Evolutionary conservation across 1,140 invertebrate species (phyloP).

Genomic region (Apolygus lucorum): DNA sequence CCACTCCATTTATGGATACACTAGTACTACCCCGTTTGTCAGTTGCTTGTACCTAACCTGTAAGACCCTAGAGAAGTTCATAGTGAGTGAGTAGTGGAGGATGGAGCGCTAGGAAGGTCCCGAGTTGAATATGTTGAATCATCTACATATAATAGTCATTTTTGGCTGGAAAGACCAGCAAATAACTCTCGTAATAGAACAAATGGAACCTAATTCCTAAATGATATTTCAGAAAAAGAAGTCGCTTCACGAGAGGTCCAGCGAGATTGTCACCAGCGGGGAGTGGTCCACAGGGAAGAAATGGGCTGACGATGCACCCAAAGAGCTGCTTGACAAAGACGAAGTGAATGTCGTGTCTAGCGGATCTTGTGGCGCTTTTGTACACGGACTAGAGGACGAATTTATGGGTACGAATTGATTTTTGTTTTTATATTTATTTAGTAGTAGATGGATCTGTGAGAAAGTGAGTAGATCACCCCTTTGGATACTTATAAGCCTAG

Average conservation of each 20-base stretch:
- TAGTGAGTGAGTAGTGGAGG: too few relatives aligned
- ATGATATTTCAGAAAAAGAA: slow-evolving; percentile 43
- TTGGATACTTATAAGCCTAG: too few relatives aligned
- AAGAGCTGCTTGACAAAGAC: slow-evolving; percentile 65
- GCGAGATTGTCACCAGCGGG: slow-evolving; percentile 67
- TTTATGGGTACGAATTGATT: slow-evolving; percentile 71
- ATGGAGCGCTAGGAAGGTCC: too few relatives aligned
- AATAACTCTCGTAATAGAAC: too few relatives aligned
- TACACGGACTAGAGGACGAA: slow-evolving; percentile 97
- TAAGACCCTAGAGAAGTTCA: too few relatives aligned
- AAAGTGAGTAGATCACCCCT: too few relatives aligned
- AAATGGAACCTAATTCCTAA: not conserved
- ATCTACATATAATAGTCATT: too few relatives aligned
- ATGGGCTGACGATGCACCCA: slow-evolving; percentile 82
- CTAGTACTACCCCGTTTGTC: too few relatives aligned
- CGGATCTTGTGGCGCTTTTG: slow-evolving; percentile 95
- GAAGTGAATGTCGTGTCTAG: slow-evolving; percentile 77
- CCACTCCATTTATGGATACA: too few relatives aligned
- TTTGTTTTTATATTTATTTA: not conserved
- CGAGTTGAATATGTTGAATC: too few relatives aligned
- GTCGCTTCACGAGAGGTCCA: slow-evolving; percentile 75
- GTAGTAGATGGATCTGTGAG: not conserved
- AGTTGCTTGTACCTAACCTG: too few relatives aligned
- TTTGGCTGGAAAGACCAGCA: not conserved
- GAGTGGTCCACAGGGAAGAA: slow-evolving; percentile 87